phyloP scores from a whole-genome alignment of 1,140 invertebrate genomes.

The Cephus cinctus region DNA sequence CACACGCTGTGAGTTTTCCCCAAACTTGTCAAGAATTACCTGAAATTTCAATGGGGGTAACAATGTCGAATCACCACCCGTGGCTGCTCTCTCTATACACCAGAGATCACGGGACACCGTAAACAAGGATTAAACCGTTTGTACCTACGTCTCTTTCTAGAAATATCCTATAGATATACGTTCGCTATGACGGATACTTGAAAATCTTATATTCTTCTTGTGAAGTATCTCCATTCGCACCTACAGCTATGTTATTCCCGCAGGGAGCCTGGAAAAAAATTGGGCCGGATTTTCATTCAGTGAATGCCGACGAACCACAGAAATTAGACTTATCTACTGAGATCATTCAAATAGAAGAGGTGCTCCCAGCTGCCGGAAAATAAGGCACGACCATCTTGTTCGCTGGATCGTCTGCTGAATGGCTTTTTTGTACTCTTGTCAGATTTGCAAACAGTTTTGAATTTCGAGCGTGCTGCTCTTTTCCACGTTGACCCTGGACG shows the following conservation, averaged over 20 bases:
- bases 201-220: no score
- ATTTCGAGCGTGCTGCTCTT: slow-evolving; percentile 15
- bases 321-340: slow-evolving; percentile 46
- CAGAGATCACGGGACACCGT: no score
- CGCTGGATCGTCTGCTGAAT: no score
- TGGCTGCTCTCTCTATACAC: no score
- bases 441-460: slow-evolving; percentile 19
- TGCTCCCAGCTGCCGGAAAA: no score
- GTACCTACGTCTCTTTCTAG: no score
- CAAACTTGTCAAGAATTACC: slow-evolving; percentile 37
- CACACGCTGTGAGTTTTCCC: slow-evolving; percentile 37
- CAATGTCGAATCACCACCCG: slow-evolving; percentile 18
- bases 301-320: slow-evolving; percentile 8
- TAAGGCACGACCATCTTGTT: no score
- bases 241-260: not conserved
- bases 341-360: not conserved
- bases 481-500: slow-evolving; percentile 7
- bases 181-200: no score
- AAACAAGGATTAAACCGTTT: no score
- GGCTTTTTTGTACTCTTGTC: no score
- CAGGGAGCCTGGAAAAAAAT: slow-evolving; percentile 24
- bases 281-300: slow-evolving; percentile 32
- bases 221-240: not conserved
- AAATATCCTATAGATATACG: no score
- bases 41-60: slow-evolving; percentile 13